Conservation (phyloP, 2,113 vertebrate genomes). For the Prinia subflava region DNA sequence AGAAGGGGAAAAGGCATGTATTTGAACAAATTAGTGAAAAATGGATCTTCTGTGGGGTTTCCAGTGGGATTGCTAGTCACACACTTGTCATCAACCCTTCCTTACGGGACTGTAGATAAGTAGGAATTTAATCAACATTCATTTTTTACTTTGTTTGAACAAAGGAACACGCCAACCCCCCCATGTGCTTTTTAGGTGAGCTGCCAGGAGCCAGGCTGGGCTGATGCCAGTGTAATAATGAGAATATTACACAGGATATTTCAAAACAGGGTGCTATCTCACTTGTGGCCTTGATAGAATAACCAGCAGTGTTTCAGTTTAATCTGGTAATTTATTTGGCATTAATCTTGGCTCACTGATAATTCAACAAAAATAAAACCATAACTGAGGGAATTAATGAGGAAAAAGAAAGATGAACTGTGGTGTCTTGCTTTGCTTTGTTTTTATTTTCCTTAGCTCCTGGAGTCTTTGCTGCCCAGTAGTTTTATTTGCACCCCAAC, state of each 20-base stretch:
- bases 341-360: neutral
- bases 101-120: neutral
- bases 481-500: too few species aligned
- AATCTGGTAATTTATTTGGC: neutral
- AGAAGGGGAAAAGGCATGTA: accelerated
- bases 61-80: neutral
- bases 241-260: neutral
- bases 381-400: neutral
- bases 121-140: neutral
- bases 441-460: neutral
- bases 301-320: neutral
- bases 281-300: neutral
- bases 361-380: neutral
- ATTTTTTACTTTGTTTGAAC: neutral
- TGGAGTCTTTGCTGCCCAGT: neutral
- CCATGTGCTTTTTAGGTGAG: neutral
- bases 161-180: accelerated
- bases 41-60: neutral
- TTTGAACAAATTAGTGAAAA: neutral
- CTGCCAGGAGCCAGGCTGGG: neutral
- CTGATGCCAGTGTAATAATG: neutral
- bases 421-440: neutral
- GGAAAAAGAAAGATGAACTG: neutral
- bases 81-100: neutral
- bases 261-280: neutral